These are phyloP conservation scores for Cisticola juncidis DNA, from an alignment of 2,113 vertebrate genomes.

Conservation along the genomic window DNA sequence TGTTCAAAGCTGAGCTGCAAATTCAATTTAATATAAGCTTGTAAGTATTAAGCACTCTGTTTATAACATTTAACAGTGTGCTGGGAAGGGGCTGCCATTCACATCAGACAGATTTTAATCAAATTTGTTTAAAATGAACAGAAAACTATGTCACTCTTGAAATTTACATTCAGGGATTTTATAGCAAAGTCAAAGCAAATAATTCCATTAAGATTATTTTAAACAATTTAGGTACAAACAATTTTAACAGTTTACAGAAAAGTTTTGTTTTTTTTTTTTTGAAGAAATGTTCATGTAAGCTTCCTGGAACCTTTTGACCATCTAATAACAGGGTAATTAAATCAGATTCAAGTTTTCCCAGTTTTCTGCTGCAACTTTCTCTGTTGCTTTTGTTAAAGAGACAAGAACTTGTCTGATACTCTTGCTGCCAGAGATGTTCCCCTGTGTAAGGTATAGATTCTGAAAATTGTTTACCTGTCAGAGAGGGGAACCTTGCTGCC, in stretches of 20 bases:
- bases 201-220: neutral
- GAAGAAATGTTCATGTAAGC: neutral
- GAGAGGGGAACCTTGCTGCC: neutral
- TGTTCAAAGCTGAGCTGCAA: neutral
- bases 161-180: neutral
- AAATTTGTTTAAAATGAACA: neutral
- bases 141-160: neutral
- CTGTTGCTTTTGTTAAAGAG: neutral
- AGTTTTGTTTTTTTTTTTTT: neutral
- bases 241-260: neutral
- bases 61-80: neutral
- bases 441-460: neutral
- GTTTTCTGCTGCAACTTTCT: neutral
- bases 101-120: neutral
- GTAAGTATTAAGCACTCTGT: slow-evolving; percentile 18
- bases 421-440: neutral
- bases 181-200: neutral
- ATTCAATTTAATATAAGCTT: slow-evolving; percentile 37
- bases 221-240: neutral
- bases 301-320: neutral
- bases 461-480: neutral
- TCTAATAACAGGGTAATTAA: neutral
- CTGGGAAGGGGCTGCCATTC: neutral
- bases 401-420: neutral
- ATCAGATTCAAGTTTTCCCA: neutral